A percentile compares a stretch with the other conserved stretches of the same genome.
phyloP scores from a whole-genome alignment of 53 echinoderm and acorn worm genomes.

The Holothuria leucospilota region DNA sequence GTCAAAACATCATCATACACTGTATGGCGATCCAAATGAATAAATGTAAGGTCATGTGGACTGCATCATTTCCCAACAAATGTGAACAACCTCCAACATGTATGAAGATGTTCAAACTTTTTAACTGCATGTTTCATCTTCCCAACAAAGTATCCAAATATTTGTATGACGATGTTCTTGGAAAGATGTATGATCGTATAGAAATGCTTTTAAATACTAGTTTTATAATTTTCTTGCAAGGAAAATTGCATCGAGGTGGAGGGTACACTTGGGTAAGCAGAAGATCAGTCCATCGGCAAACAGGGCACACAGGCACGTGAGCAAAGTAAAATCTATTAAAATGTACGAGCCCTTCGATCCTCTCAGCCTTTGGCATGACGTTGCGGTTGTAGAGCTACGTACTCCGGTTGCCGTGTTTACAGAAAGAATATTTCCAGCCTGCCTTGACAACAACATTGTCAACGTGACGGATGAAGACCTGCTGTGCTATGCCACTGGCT shows the following conservation, averaged over 20 bases:
- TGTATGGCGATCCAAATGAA: no score
- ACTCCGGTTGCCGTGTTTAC: conserved; percentile 56
- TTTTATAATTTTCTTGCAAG: conserved; percentile 25
- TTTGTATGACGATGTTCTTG: no score
- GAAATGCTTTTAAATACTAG: no score
- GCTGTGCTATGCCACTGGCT: conserved; percentile 85
- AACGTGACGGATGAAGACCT: conserved; percentile 51
- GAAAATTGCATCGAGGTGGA: conserved; percentile 64
- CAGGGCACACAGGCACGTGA: conserved; percentile 39
- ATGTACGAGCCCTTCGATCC: conserved; percentile 45
- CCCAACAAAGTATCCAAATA: no score
- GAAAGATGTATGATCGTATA: no score
- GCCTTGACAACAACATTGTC: conserved; percentile 45
- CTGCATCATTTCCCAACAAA: no score
- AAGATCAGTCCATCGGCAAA: not conserved
- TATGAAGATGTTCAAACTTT: no score
- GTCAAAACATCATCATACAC: no score
- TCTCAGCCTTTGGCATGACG: conserved; percentile 45
- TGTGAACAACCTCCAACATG: no score
- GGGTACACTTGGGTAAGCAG: conserved; percentile 77
- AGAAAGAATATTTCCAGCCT: conserved; percentile 72
- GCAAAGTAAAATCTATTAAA: conserved; percentile 52
- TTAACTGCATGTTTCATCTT: no score
- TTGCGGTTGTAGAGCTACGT: conserved; percentile 74
- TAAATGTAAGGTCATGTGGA: no score